Conservation (phyloP, 2,113 vertebrate genomes). For the Synchiropus splendidus region DNA sequence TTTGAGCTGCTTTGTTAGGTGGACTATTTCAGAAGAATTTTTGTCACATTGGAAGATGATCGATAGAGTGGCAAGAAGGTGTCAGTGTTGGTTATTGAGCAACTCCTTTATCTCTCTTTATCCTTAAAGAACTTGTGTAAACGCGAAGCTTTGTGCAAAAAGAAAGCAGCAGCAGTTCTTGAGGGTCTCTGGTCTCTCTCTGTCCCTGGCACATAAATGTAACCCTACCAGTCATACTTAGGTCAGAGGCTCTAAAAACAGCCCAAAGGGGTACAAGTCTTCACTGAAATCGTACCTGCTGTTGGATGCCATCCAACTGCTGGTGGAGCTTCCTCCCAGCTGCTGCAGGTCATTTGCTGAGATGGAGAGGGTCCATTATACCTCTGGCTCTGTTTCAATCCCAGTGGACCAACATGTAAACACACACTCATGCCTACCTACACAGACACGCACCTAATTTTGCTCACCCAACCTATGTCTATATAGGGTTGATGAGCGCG, state of each 20-base stretch:
- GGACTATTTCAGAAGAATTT: no score
- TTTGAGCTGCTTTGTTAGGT: no score
- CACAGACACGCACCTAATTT: constrained; percentile 13
- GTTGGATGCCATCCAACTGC: constrained; percentile 40
- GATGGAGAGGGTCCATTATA: constrained; percentile 51
- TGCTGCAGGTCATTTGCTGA: constrained; percentile 32
- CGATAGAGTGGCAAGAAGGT: no score
- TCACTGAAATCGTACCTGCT: constrained; percentile 41
- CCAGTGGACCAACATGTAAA: constrained; percentile 30
- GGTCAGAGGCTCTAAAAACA: constrained; percentile 49
- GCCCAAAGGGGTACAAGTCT: constrained; percentile 29
- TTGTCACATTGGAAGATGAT: no score
- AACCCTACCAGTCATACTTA: no score
- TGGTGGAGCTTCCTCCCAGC: constrained; percentile 23
- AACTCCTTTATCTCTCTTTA: no score
- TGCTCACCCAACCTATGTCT: constrained; percentile 19
- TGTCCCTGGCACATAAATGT: constrained; percentile 24
- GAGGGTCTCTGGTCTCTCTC: constrained; percentile 17
- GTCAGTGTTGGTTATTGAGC: no score
- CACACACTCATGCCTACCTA: constrained; percentile 16
- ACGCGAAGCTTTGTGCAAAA: constrained; percentile 14
- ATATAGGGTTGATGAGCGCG: no score
- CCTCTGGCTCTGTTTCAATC: constrained; percentile 37
- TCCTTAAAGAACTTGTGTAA: no score
- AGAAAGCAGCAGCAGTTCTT: constrained; percentile 15